Percentiles rank a stretch among this genome's conserved stretches.
These are phyloP conservation scores for Drosophila seclusa DNA, from an alignment of 2,888 invertebrate genomes.

Conservation along the genomic window DNA sequence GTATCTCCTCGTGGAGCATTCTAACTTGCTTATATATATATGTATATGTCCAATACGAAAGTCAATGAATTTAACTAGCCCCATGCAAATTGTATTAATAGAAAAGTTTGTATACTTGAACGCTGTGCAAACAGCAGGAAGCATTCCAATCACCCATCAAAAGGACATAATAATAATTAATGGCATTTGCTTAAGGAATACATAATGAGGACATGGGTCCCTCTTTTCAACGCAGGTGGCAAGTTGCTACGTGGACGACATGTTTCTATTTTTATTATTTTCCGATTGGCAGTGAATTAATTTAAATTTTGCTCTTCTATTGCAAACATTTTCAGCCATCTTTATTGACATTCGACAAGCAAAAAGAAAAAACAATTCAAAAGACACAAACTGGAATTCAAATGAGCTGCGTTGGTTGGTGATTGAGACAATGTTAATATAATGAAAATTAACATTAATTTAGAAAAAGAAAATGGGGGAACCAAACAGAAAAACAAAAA, in stretches of 20 bases:
- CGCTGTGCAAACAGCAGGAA: slow-evolving; percentile 54
- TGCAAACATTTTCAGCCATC: slow-evolving; percentile 59
- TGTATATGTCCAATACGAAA: neutral
- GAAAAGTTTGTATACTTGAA: slow-evolving; percentile 37
- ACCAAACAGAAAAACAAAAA: neutral
- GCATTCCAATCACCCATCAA: slow-evolving; percentile 66
- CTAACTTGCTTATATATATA: neutral
- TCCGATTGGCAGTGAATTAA: slow-evolving; percentile 72
- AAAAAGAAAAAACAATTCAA: neutral
- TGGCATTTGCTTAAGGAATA: slow-evolving; percentile 84
- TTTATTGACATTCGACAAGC: slow-evolving; percentile 18
- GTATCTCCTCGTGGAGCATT: neutral
- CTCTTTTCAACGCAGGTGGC: slow-evolving; percentile 23
- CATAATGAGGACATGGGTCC: slow-evolving; percentile 74
- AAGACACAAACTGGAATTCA: slow-evolving; percentile 66
- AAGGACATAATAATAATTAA: slow-evolving; percentile 85
- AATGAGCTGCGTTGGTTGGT: slow-evolving; percentile 45
- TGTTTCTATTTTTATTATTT: slow-evolving; percentile 75
- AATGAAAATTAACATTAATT: slow-evolving; percentile 82
- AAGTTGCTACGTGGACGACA: slow-evolving; percentile 19
- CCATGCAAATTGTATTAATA: slow-evolving; percentile 59
- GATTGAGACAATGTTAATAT: slow-evolving; percentile 61
- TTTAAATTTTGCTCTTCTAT: slow-evolving; percentile 61
- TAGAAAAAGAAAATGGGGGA: slow-evolving; percentile 33
- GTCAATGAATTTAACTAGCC: slow-evolving; percentile 27